Base-by-base conservation (phyloP, 2,888 invertebrate genomes). In the Scaeva pyrastri region DNA sequence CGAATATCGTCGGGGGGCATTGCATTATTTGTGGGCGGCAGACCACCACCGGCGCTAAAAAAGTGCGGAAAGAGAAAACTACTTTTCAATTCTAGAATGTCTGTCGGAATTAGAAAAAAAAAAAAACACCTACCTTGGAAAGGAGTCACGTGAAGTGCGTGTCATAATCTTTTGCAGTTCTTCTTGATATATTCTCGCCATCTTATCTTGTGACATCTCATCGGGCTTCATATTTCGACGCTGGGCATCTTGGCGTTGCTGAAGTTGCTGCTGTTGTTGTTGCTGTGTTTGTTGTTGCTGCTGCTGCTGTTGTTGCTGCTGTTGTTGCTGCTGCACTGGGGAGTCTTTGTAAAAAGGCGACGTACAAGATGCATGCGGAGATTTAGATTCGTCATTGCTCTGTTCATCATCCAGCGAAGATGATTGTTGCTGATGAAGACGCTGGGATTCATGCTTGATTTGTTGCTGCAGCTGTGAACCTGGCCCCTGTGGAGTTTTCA, bases 131-230 rank as follows among this genome's bases (percentile, higher is more conserved):
- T 94, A 97, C 97, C 96, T 95, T 91, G 96, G 96, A 90, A 96
- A 96, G 16, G 96, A 95, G 80, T 97, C 97, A 55, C 96, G 94
- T 45, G 95, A 96, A 88, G 95, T 96, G 75, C 97, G 94, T 89
- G 96, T 97, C 95, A 98, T 98, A 74, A 99, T 94, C 91, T 98
- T 98, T 79, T 97, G 96, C 87, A 98, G 93, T 91, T 99, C 98
- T 91, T 98, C 98, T 90, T 98, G 98, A 91, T 98, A 98, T 90
- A 98, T 97, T 90, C 98, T 95, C 52, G 97, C 96, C 90, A 98
- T 97, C 93, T 98, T 98, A 91, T 99, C 99, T 91, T 98, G 98
- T 48, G 98, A 97, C 93, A 98, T 97, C 93, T 98, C 98, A 91
- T 97, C 97, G 92, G 75, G 62, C 45, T 88, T 89, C 95, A 96